Evolutionary conservation across 2,797 vertebrate genomes (phyloP), one percentile per base, ranked within the genome.

Genomic region (Sternotherus odoratus): DNA sequence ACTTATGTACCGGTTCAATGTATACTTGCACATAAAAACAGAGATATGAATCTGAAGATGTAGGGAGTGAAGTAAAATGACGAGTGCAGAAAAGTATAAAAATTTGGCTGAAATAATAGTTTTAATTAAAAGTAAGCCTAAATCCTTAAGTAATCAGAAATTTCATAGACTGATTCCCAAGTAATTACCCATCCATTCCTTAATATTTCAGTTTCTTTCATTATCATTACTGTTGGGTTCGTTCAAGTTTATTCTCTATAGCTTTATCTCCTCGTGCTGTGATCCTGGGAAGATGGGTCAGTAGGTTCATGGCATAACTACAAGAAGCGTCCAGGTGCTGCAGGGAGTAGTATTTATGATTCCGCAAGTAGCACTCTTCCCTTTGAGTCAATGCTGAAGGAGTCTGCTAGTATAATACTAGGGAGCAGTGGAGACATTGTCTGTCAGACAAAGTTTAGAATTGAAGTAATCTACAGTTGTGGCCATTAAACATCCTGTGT

Each of bases 121-220:
- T 92, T 39, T 75, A 72, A 86, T 82, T 48, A 72, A 69, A 91
- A 93, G 46, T 10, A 79, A 28, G 2, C 4, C 21, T n/a, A 79
- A 12, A 15, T 85, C 33, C 60, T 82, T 56, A 91, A 74, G 56
- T 60, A 26, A 26, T 72, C 39, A 72, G 23, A 43, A 72, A 72
- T 69, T 6, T 69, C 5, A 39, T 39, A 39, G 36, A 26, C n/a
- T 43, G 69, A 39, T 43, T 72, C 36, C 39, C 66, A 69, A 23
- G 13, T n/a, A 23, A 69, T 57, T 26, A 84, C 36, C 36, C 23
- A 30, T 79, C 51, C 43, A 16, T 69, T 57, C 1, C 0, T 8
- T 79, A 56, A 54, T 4, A 82, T 83, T 51, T 82, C 16, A 82
- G 23, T 21, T 24, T 5, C 75, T 79, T 63, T 63, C 5, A 0